Conservation (phyloP, 92 coral and sea anemone species). For the Phenganax subtilis region DNA sequence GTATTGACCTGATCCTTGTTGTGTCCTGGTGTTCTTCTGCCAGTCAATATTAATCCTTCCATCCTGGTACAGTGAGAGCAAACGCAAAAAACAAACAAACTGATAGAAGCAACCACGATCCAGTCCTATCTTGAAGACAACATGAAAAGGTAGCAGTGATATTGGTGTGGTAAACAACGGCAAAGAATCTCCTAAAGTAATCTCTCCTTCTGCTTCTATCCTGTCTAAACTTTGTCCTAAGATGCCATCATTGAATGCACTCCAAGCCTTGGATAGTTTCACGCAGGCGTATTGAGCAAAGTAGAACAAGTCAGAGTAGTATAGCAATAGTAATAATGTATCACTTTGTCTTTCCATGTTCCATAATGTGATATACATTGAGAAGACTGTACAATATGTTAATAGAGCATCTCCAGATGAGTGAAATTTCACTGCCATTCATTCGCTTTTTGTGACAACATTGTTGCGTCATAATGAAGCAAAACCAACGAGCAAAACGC, state of each 20-base stretch:
- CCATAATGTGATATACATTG: constrained; percentile 31
- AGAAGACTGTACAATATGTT: constrained; percentile 11
- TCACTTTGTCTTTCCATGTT: constrained; percentile 30
- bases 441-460: neutral
- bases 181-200: constrained; percentile 3
- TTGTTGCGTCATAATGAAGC: too few species aligned
- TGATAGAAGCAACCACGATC: constrained; percentile 33
- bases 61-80: constrained; percentile 25
- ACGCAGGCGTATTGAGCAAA: constrained; percentile 22
- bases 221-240: neutral
- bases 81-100: constrained; percentile 25
- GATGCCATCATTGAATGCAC: neutral
- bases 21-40: neutral
- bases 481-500: too few species aligned
- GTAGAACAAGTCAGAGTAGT: constrained; percentile 24
- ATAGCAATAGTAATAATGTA: constrained; percentile 2
- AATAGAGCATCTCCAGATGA: constrained; percentile 28
- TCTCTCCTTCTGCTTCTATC: neutral
- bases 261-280: constrained; percentile 9
- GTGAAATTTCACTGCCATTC: constrained; percentile 24
- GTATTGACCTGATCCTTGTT: neutral
- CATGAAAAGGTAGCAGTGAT: constrained; percentile 30
- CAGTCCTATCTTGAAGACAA: constrained; percentile 28
- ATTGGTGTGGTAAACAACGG: constrained; percentile 24
- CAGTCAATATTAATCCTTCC: constrained; percentile 4